Evolutionary conservation across 2,888 invertebrate species (phyloP).

Genomic region (Ectropis crepuscularia): DNA sequence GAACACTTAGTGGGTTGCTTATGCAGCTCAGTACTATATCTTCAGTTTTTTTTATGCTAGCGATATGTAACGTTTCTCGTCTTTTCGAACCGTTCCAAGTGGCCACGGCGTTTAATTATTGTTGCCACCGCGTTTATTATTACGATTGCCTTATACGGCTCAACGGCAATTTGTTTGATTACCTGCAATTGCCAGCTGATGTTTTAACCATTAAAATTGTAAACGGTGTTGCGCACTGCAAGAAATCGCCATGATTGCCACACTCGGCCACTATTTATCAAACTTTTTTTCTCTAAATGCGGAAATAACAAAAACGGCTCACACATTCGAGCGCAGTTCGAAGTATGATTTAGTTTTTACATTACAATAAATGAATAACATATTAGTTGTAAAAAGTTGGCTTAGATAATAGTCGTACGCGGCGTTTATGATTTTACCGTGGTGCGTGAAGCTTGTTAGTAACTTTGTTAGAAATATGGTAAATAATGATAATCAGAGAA

Average conservation of each 20-base stretch:
- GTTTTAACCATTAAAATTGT: conserved; percentile 75
- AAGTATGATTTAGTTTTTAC: conserved; percentile 59
- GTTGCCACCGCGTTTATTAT: conserved; percentile 70
- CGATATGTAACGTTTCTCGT: conserved; percentile 34
- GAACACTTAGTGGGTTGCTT: too few relatives aligned
- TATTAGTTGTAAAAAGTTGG: conserved; percentile 36
- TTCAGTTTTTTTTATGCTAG: too few relatives aligned
- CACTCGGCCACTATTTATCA: conserved; percentile 33
- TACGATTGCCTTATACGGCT: conserved; percentile 75
- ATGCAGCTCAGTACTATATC: too few relatives aligned
- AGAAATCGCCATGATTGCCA: conserved; percentile 73
- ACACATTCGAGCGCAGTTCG: conserved; percentile 57
- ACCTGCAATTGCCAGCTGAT: conserved; percentile 73
- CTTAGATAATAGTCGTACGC: conserved; percentile 43
- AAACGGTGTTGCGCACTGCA: conserved; percentile 61
- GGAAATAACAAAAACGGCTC: conserved; percentile 48
- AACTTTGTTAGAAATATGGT: conserved; percentile 26
- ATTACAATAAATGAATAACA: conserved; percentile 59
- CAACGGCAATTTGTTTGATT: conserved; percentile 78
- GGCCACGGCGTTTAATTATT: conserved; percentile 76
- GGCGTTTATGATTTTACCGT: conserved; percentile 30
- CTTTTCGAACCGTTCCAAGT: conserved; percentile 62
- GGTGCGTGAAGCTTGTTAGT: conserved; percentile 29
- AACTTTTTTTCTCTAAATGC: conserved; percentile 49
- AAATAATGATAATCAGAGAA: conserved; percentile 11